phyloP scores from a whole-genome alignment of 2,888 invertebrate species.

The Agrenia bidenticulata region DNA sequence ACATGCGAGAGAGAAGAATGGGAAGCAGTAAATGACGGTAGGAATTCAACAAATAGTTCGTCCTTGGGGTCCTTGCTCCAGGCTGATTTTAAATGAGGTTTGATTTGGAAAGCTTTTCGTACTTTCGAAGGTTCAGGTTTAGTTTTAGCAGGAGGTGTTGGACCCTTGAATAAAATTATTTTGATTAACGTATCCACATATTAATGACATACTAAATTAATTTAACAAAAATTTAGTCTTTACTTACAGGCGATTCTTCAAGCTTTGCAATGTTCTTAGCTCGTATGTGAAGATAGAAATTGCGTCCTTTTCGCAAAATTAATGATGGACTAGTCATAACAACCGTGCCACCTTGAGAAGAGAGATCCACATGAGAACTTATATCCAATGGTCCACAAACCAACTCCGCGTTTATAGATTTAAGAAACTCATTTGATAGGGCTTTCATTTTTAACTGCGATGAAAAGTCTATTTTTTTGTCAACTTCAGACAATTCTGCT shows the following conservation, averaged over 20 bases:
- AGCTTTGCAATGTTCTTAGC: conserved; percentile 33
- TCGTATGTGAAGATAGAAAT: conserved; percentile 60
- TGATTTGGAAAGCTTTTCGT: neutral
- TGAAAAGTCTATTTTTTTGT: conserved; percentile 45
- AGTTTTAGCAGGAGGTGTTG: neutral
- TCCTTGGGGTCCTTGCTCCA: conserved; percentile 2
- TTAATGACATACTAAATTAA: no score
- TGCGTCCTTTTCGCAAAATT: conserved; percentile 73
- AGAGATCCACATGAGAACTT: conserved; percentile 77
- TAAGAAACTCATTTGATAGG: conserved; percentile 74
- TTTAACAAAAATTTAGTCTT: no score
- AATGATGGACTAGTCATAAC: conserved; percentile 84
- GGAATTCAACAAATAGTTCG: conserved; percentile 6
- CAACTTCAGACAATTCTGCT: conserved; percentile 32
- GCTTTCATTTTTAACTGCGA: conserved; percentile 27
- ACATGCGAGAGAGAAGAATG: neutral
- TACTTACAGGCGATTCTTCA: neutral
- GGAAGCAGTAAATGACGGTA: neutral
- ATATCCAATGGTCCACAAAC: conserved; percentile 84
- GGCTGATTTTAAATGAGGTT: neutral
- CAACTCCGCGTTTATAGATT: conserved; percentile 85
- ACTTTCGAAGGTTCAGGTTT: neutral
- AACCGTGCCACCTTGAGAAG: conserved; percentile 79
- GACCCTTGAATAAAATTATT: neutral
- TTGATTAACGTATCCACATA: no score